Base-by-base conservation (phyloP, 1,140 invertebrate species). In the Stegodyphus mimosarum region DNA sequence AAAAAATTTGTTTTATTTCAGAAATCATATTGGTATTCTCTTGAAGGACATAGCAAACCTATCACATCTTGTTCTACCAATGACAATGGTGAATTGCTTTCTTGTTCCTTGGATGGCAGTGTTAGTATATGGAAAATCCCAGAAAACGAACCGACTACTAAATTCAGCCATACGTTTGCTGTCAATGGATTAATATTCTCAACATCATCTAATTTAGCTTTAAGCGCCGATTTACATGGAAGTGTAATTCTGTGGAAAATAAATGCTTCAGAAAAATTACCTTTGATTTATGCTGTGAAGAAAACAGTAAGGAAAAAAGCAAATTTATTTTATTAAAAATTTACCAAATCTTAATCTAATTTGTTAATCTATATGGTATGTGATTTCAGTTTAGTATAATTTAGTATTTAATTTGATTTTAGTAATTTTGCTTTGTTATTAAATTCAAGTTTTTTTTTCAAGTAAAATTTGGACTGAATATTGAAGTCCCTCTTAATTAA, bases 101-200 rank as follows among this genome's bases (percentile, higher is more conserved):
- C 81, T 33, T 67, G 81, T 60, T 84, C 81, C 18, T 50, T 84
- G 33, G 81, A 84, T 84, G 81, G 81, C 7, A 75, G 72, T 69
- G 64, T 84, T 13, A 84, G 76, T 76, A 11, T 84, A 9, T 84
- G 81, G 81, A 84, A 84, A 75, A 17, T 70, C 33, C 18, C 51
- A 66, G 6, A 13, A 9, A 18, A 67, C 53, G 10, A 7, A 17
- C 18, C 64, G 49, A 55, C 69, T 17, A n/a, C 13, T 55, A 10
- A 51, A 60, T n/a, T 55, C 6, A 18, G 50, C 17, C 81, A 84
- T 76, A 51, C 60, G 69, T 52, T 73, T 18, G 18, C 17, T 5
- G 49, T 84, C 6, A 84, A 60, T 13, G 52, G 55, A 7, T 50
- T 75, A 9, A 9, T 67, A 55, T 7, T 76, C 2, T 76, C 51